Evolutionary conservation across 2,113 vertebrate species (phyloP), one percentile per base, ranked within the genome.

Genomic region (Heliornis fulica): DNA sequence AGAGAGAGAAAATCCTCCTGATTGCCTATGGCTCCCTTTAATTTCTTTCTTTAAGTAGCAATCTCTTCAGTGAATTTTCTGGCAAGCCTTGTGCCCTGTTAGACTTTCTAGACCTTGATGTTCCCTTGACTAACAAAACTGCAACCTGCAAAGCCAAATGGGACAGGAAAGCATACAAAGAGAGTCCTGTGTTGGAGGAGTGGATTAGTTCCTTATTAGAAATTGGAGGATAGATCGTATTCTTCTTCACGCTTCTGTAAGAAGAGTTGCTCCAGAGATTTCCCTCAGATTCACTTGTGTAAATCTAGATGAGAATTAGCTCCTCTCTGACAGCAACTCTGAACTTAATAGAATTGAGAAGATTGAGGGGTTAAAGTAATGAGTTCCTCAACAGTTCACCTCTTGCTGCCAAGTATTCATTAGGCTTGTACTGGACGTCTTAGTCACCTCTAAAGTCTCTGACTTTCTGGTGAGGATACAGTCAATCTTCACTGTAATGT

Each of bases 401-500:
- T 97, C 82, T 69, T 71, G 59, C 38, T 90, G 87, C 84, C 90
- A 90, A 92, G 83, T 79, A 83, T 70, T 95, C 93, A 93, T 95
- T 96, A 94, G 83, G 87, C 36, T 65, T 97, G 90, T 84, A 76
- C 72, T 88, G 87, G 96, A 74, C 50, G 57, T 97, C 97, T 95
- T 83, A 97, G 85, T 69, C 63, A 95, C 97, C 93, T 92, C 91
- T 96, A 97, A 97, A 93, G 74, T 81, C 61, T 97, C 92, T 96
- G 91, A 97, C 93, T 97, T 91, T 86, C 86, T 96, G 92, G 87
- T 95, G 76, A 96, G 91, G 95, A 97, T 96, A 89, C 87, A 97
- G 94, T 98, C 97, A 96, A 91, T 97, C 97, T 98, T 97, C n/a
- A 4, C 77, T 87, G 70, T 94, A 97, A 98, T 97, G 97, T 95